Conservation (phyloP, 2,113 vertebrate genomes). For the Verasper variegatus region DNA sequence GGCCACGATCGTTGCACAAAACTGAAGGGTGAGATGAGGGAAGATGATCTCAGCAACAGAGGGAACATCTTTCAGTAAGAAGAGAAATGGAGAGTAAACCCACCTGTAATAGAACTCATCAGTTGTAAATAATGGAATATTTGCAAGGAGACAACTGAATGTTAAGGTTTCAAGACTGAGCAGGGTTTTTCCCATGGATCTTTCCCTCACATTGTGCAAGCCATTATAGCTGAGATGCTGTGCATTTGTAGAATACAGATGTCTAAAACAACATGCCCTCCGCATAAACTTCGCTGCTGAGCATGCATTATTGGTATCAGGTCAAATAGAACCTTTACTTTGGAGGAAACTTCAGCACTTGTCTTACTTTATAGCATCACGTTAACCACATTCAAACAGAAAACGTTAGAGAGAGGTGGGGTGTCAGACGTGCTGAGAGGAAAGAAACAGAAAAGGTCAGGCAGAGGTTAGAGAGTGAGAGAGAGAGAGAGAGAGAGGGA, state of each 20-base stretch:
- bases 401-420: slow-evolving; percentile 10
- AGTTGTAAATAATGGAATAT: slow-evolving; percentile 59
- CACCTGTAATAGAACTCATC: slow-evolving; percentile 48
- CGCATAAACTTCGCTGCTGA: slow-evolving; percentile 23
- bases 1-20: slow-evolving; percentile 89
- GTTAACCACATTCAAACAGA: slow-evolving; percentile 35
- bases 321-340: no score
- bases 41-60: slow-evolving; percentile 59
- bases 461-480: slow-evolving; percentile 62
- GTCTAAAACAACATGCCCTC: slow-evolving; percentile 42
- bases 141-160: slow-evolving; percentile 50
- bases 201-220: slow-evolving; percentile 44
- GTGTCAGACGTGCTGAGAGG: slow-evolving; percentile 23
- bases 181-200: slow-evolving; percentile 32
- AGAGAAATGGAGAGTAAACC: slow-evolving; percentile 7
- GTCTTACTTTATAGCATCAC: slow-evolving; percentile 47
- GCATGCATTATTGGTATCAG: no score
- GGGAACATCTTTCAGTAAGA: slow-evolving; percentile 35
- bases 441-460: slow-evolving; percentile 49
- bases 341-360: neutral
- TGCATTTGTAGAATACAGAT: slow-evolving; percentile 59
- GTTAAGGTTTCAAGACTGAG: slow-evolving; percentile 23
- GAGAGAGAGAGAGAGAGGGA: slow-evolving; percentile 57
- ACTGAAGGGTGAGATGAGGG: slow-evolving; percentile 80
- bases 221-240: slow-evolving; percentile 49